Percentiles rank a stretch among this genome's conserved stretches.
phyloP scores from a whole-genome alignment of 2,113 vertebrate species.

The Nesoenas mayeri region DNA sequence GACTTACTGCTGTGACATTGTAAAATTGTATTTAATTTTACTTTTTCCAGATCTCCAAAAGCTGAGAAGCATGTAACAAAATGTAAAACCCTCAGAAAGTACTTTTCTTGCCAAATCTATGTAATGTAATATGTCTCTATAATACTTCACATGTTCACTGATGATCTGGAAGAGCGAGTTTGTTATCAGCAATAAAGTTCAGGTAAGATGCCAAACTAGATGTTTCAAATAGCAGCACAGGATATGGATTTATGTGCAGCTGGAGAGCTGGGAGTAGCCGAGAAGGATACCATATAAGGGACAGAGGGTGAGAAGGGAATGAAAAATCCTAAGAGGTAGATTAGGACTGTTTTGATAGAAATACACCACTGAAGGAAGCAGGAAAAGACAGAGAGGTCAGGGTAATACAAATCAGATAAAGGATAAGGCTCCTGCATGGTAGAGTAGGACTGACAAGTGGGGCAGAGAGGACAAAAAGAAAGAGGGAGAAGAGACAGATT shows the following conservation, averaged over 20 bases:
- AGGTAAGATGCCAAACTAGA: neutral
- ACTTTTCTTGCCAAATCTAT: neutral
- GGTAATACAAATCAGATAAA: neutral
- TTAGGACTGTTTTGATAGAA: neutral
- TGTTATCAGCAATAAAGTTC: conserved; percentile 18
- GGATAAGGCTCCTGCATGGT: neutral
- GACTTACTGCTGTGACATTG: neutral
- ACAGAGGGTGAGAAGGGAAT: neutral
- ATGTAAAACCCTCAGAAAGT: conserved; percentile 2
- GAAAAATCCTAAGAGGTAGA: neutral
- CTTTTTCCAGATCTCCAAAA: neutral
- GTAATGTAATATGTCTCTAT: neutral
- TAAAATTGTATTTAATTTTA: neutral
- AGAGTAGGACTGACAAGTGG: neutral
- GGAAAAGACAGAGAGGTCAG: neutral
- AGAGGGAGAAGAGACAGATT: neutral
- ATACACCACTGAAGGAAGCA: neutral
- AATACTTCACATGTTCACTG: conserved; percentile 4
- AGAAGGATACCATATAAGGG: neutral
- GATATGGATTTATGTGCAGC: neutral
- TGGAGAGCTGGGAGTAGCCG: neutral
- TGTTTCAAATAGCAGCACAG: neutral
- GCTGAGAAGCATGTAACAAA: neutral
- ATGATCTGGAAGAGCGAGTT: neutral
- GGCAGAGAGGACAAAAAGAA: neutral